Evolutionary conservation across 1,140 invertebrate species (phyloP), one percentile per base, ranked within the genome.

Genomic region (Helicoverpa zea): DNA sequence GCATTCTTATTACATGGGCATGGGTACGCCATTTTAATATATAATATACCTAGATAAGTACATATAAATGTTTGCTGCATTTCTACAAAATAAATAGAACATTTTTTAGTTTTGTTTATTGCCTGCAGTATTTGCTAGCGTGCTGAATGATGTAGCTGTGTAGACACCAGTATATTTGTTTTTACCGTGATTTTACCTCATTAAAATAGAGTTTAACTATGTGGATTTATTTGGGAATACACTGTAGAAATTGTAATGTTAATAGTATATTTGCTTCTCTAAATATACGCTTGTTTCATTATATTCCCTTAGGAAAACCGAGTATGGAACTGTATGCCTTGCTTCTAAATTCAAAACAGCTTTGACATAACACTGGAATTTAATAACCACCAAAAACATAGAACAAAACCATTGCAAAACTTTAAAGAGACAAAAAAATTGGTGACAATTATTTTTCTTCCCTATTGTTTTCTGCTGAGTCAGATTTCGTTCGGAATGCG

Each of bases 301-400:
- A 64, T 47, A 16, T 30, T 64, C 61, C 61, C n/a, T 64, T 13
- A 13, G 61, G 61, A 14, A n/a, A 43, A 11, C 1, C 2, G 30
- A 43, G 14, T 64, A n/a, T 35, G 13, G 30, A 64, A 64, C 61
- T 14, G 14, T 13, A 63, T n/a, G 3, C 59, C 35, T 14, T 7
- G 30, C 30, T 63, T 47, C 35, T 64, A 64, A n/a, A 64, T 64
- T 64, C 61, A 16, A 9, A 64, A 64, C 61, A 47, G 59, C 59
- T 35, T 43, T 43, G 35, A 43, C 9, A 43, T 9, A 43, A 23
- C 23, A 23, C 23, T 23, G 35, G 35, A 58, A 58, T 23, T 16
- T n/a, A 18, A 58, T 0, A 2, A 58, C 5, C 23, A 23, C 23
- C 23, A 2, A 23, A 23, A 23, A 23, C 23, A 23, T 23, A 23